A percentile compares a stretch with the other conserved stretches of the same genome.
These are phyloP conservation scores for Maniola jurtina DNA, from an alignment of 1,140 invertebrate genomes.

Conservation along the genomic window DNA sequence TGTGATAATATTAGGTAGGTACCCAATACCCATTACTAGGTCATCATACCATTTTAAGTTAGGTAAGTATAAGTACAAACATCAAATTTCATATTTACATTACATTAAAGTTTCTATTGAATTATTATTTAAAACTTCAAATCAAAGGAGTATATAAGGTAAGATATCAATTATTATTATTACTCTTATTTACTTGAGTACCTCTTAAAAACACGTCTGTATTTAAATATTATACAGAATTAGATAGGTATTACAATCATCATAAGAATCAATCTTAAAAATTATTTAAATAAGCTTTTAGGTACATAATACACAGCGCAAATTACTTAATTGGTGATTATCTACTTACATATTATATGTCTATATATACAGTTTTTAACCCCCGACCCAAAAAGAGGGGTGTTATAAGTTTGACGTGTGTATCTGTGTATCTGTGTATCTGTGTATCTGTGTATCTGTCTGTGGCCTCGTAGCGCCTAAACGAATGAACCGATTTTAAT, in stretches of 20 bases:
- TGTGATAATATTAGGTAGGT: too few species aligned
- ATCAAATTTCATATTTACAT: background rate
- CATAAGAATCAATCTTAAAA: slow-evolving; percentile 14
- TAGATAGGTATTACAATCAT: background rate
- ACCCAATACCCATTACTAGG: too few species aligned
- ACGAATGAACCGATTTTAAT: too few species aligned
- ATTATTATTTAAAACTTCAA: background rate
- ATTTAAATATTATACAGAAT: background rate
- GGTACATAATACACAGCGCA: background rate
- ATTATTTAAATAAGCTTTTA: slow-evolving; percentile 10
- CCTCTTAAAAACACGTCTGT: background rate
- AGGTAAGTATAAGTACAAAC: too few species aligned
- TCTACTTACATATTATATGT: too few species aligned
- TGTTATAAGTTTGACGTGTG: too few species aligned
- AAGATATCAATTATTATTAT: background rate
- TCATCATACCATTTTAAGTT: too few species aligned
- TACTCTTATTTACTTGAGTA: background rate
- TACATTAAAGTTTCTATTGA: slow-evolving; percentile 2
- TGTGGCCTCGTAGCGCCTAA: too few species aligned
- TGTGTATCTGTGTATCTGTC: too few species aligned
- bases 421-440: too few species aligned
- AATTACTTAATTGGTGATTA: background rate
- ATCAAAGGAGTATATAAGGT: slow-evolving; percentile 4
- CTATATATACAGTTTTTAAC: too few species aligned
- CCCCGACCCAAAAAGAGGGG: too few species aligned